Conservation (phyloP, 2,113 vertebrate species). For the Dinomys branickii region DNA sequence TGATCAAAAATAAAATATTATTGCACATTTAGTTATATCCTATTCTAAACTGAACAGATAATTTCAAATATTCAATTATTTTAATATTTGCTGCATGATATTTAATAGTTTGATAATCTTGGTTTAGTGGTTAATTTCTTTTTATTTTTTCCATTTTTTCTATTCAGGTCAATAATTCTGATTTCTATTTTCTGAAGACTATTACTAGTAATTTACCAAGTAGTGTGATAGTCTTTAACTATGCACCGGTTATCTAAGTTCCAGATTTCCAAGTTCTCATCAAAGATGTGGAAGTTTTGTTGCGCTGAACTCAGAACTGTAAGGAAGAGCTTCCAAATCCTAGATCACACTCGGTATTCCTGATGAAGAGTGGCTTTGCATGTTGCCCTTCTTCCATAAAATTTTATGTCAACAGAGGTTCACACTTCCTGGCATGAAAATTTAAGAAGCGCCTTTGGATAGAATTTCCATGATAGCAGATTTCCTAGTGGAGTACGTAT, state of each 20-base stretch:
- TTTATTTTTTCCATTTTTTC: not conserved
- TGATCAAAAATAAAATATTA: not conserved
- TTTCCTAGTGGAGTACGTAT: not conserved
- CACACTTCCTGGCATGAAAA: not conserved
- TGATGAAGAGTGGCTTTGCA: not conserved
- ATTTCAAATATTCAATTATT: conserved; percentile 4
- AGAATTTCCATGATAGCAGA: not conserved
- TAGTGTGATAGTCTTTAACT: not conserved
- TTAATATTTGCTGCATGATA: not conserved
- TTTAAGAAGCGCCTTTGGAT: not conserved
- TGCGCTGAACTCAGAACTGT: not conserved
- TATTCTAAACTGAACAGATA: not conserved
- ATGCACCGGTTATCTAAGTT: not conserved
- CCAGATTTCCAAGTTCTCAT: not conserved
- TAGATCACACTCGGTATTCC: not conserved
- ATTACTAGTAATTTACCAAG: not conserved
- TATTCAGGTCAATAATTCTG: not conserved
- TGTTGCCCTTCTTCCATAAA: not conserved
- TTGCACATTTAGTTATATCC: not conserved
- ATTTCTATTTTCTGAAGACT: not conserved
- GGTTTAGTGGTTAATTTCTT: not conserved
- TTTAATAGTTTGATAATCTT: not conserved
- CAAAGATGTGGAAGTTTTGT: not conserved
- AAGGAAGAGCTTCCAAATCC: not conserved
- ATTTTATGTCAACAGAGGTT: not conserved